phyloP scores from a whole-genome alignment of 2,888 invertebrate species.

The Drosophila affinis region DNA sequence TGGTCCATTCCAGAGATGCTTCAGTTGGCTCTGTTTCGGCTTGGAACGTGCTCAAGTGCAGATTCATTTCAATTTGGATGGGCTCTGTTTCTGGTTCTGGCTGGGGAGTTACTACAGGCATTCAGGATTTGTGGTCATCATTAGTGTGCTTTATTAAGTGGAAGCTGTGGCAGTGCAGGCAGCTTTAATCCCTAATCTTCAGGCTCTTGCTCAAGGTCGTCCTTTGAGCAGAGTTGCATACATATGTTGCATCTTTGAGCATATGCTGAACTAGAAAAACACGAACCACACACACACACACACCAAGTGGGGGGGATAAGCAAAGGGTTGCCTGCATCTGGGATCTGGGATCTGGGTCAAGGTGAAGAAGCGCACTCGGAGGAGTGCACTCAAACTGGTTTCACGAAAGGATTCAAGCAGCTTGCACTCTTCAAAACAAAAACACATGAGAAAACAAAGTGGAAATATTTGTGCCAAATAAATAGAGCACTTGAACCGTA shows the following conservation, averaged over 20 bases:
- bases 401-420: conserved; percentile 10
- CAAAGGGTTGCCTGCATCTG: conserved; percentile 18
- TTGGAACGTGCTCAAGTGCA: conserved; percentile 78
- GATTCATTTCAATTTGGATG: conserved; percentile 50
- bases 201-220: conserved; percentile 61
- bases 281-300: conserved; percentile 24
- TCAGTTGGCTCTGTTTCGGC: conserved; percentile 46
- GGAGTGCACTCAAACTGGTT: conserved; percentile 25
- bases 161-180: conserved; percentile 48
- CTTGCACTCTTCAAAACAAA: conserved; percentile 13
- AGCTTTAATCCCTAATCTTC: conserved; percentile 39
- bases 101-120: conserved; percentile 3
- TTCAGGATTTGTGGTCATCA: conserved; percentile 71
- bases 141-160: conserved; percentile 80
- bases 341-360: conserved; percentile 65
- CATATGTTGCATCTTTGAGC: conserved; percentile 67
- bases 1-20: conserved; percentile 52
- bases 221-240: conserved; percentile 41
- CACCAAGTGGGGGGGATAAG: conserved; percentile 10
- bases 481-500: too few species aligned
- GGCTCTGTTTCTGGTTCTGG: conserved; percentile 7
- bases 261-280: conserved; percentile 43
- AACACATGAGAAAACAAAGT: neutral
- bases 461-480: conserved; percentile 49
- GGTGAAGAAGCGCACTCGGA: conserved; percentile 51